These are phyloP conservation scores for Drosophila ananassae DNA, from an alignment of 1,140 invertebrate genomes.

Conservation along the genomic window DNA sequence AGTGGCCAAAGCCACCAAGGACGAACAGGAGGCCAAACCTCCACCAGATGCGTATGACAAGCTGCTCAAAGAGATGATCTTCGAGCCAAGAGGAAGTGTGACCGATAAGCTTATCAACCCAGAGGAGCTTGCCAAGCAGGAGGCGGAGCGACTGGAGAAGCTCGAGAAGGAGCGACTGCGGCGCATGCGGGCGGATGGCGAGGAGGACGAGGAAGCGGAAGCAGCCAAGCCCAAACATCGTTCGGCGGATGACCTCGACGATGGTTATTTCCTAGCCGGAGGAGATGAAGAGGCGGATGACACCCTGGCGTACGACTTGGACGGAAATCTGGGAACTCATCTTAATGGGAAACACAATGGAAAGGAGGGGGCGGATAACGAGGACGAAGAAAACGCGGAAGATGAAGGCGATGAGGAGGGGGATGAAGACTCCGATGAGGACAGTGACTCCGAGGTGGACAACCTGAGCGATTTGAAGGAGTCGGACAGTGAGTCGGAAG, in stretches of 20 bases:
- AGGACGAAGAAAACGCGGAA: constrained; percentile 70
- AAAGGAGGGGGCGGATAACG: constrained; percentile 62
- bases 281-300: constrained; percentile 69
- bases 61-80: constrained; percentile 91
- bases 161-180: constrained; percentile 90
- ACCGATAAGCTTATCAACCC: constrained; percentile 92
- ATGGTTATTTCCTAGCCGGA: constrained; percentile 86
- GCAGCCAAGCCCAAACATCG: constrained; percentile 84
- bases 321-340: constrained; percentile 81
- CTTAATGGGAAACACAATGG: constrained; percentile 56
- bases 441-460: constrained; percentile 76
- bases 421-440: constrained; percentile 63
- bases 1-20: constrained; percentile 85
- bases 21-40: constrained; percentile 83
- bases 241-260: constrained; percentile 93
- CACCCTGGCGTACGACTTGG: constrained; percentile 84
- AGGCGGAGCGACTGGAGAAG: constrained; percentile 91
- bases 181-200: constrained; percentile 89
- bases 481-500: constrained; percentile 71
- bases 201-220: constrained; percentile 83
- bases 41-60: constrained; percentile 92
- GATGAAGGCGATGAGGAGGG: constrained; percentile 57
- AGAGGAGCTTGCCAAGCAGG: constrained; percentile 92
- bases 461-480: constrained; percentile 85
- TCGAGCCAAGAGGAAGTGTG: constrained; percentile 91